phyloP scores from a whole-genome alignment of 2,888 invertebrate genomes.

The Chymomyza fuscimana region DNA sequence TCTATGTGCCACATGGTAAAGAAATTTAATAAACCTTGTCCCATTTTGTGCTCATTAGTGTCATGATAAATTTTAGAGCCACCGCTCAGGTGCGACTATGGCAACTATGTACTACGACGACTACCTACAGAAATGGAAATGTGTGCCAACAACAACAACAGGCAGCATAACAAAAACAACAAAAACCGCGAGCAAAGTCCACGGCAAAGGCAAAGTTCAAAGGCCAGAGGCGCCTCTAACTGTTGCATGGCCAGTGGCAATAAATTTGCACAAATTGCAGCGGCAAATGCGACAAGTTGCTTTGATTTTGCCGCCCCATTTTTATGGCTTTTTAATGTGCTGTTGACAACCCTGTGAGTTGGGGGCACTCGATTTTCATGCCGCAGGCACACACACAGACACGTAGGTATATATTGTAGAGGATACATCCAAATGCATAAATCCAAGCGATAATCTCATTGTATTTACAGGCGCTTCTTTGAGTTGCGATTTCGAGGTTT shows the following conservation, averaged over 20 bases:
- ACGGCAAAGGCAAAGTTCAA: constrained; percentile 31
- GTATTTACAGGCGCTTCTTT: constrained; percentile 55
- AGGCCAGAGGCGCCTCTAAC: constrained; percentile 55
- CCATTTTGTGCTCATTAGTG: constrained; percentile 71
- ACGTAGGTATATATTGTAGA: no score
- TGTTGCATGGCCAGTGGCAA: constrained; percentile 63
- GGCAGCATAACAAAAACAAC: background rate
- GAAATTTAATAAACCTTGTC: constrained; percentile 72
- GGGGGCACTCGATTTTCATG: constrained; percentile 4
- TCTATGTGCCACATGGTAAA: constrained; percentile 42
- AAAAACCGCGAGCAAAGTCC: constrained; percentile 2
- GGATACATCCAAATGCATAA: constrained; percentile 31
- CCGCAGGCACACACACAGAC: constrained; percentile 31
- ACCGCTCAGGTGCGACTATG: constrained; percentile 17
- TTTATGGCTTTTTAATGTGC: constrained; percentile 70
- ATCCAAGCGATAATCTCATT: constrained; percentile 67
- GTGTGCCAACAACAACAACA: constrained; percentile 17
- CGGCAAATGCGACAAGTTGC: constrained; percentile 54
- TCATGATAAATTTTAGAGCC: constrained; percentile 65
- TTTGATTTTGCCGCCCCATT: constrained; percentile 58
- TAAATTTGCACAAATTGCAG: constrained; percentile 59
- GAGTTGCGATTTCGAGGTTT: background rate
- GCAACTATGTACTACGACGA: constrained; percentile 4
- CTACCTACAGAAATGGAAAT: constrained; percentile 48
- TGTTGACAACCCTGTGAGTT: constrained; percentile 46